Base-by-base conservation (phyloP, 2,113 vertebrate species). In the Thymallus thymallus region DNA sequence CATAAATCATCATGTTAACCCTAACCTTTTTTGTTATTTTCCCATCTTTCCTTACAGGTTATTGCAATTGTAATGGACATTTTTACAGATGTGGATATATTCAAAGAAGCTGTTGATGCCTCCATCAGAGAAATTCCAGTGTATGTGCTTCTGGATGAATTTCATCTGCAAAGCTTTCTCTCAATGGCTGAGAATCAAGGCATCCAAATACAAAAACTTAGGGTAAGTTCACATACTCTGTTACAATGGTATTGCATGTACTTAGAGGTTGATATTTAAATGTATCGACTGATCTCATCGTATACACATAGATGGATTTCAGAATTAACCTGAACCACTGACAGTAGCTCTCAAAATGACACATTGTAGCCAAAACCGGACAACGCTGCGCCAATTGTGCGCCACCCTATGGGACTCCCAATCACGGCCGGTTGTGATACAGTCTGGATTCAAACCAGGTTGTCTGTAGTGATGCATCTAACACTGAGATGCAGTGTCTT, bases 21-120 rank as follows among this genome's bases (percentile, higher is more conserved):
- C n/a, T n/a, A n/a, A n/a, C n/a, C n/a, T n/a, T n/a, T n/a, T 16
- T 9, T 35, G 16, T 35, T 18, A 12, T 66, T n/a, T 2, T 16
- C 29, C 30, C 9, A 6, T n/a, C 9, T 22, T 66, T 83, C 79
- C 46, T 77, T 84, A 58, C 85, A 98, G 96, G 84, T 96, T 24
- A 90, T 98, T 76, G 96, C 95, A 75, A 90, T 98, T 61, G 94
- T 94, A 68, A 98, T 98, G 96, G 95, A 98, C 72, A 88, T 95
- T 60, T 98, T 98, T 91, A 96, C 96, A 3, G 96, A 98, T 68
- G 92, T 96, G 48, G 96, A 98, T 86, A 96, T 98, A 65, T 98
- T 98, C 71, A 95, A 92, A 85, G 96, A 96, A 90, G 76, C 96
- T 2, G 87, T 97, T 55, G 88, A 90, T 0, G 95, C 94, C 18